Conservation (phyloP, 37 sponge, comb jelly and placozoan genomes). For the Beroe forskalii region DNA sequence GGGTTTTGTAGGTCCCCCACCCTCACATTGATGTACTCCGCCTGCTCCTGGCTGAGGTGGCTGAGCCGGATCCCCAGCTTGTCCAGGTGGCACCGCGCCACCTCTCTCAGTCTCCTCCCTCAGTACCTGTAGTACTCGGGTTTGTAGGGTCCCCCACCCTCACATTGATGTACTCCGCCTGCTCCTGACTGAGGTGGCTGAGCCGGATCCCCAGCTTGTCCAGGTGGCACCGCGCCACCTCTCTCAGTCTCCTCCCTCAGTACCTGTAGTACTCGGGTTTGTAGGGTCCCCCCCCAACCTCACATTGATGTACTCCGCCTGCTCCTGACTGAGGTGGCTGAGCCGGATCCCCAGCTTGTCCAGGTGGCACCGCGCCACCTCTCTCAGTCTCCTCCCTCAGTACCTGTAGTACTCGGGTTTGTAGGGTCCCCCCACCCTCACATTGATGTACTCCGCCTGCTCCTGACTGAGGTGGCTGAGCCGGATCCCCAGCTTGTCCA, state of each 20-base stretch:
- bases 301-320: conserved; percentile 64
- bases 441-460: conserved; percentile 64
- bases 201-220: conserved; percentile 57
- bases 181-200: conserved; percentile 23
- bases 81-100: conserved; percentile 49
- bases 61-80: conserved; percentile 50
- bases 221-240: conserved; percentile 50
- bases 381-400: too few relatives aligned
- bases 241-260: too few relatives aligned
- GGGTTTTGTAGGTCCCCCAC: conserved; percentile 64
- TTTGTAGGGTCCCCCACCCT: conserved; percentile 59
- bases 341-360: conserved; percentile 57
- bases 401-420: conserved; percentile 67
- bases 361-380: conserved; percentile 50
- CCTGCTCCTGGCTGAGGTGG: conserved; percentile 44
- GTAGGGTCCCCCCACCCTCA: conserved; percentile 46
- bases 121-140: conserved; percentile 66
- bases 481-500: conserved; percentile 57
- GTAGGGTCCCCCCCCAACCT: conserved; percentile 40
- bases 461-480: conserved; percentile 17
- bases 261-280: conserved; percentile 67
- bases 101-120: too few relatives aligned
- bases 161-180: conserved; percentile 63
- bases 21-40: conserved; percentile 53
- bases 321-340: conserved; percentile 23